These are phyloP conservation scores for Lasioglossum baleicum DNA, from an alignment of 1,140 invertebrate species.

Conservation along the genomic window DNA sequence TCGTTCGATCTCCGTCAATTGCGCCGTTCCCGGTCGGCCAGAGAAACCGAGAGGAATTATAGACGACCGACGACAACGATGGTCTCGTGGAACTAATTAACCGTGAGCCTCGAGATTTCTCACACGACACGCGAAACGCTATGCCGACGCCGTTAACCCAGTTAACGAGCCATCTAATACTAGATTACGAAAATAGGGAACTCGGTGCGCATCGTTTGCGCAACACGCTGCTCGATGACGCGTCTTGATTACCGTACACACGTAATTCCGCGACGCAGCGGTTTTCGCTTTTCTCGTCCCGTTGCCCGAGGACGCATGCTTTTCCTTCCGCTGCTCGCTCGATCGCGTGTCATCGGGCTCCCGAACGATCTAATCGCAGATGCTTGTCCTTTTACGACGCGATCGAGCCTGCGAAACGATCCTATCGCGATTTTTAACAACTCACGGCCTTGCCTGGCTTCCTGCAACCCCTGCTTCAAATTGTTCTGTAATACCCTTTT, in stretches of 20 bases:
- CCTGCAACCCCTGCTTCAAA: no score
- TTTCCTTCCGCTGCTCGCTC: no score
- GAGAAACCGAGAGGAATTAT: no score
- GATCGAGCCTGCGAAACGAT: no score
- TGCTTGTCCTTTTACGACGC: not conserved
- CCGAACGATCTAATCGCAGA: not conserved
- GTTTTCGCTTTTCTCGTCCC: not conserved
- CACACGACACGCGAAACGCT: not conserved
- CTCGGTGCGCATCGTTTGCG: conserved; percentile 35
- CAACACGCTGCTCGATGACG: conserved; percentile 16
- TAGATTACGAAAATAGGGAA: conserved; percentile 42
- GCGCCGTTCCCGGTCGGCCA: no score
- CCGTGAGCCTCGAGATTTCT: not conserved
- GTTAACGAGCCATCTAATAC: conserved; percentile 37
- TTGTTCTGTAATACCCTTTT: no score
- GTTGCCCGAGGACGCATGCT: not conserved
- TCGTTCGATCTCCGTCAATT: no score
- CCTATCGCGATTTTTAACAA: no score
- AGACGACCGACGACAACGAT: not conserved
- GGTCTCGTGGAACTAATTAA: not conserved
- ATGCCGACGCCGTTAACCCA: conserved; percentile 29
- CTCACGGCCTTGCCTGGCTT: no score
- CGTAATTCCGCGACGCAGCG: not conserved
- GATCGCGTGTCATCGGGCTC: not conserved
- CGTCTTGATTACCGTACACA: conserved; percentile 20